Percentiles rank a stretch among this genome's conserved stretches.
Evolutionary conservation across 2,797 vertebrate species (phyloP).

Genomic region (Thaleichthys pacificus): DNA sequence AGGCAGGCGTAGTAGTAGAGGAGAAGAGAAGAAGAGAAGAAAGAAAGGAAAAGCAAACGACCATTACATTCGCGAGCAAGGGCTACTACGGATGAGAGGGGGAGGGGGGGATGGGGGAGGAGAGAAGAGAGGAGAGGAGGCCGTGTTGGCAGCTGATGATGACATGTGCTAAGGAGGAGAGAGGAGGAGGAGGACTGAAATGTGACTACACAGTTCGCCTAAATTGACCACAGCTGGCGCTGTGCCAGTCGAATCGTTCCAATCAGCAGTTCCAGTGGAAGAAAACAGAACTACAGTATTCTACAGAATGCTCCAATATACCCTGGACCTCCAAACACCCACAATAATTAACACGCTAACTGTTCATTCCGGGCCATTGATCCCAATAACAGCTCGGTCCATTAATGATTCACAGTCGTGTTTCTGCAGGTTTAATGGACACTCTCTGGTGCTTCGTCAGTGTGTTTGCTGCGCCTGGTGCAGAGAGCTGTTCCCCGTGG

Average conservation of each 20-base stretch:
- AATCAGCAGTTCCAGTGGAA: background rate
- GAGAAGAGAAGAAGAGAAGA: background rate
- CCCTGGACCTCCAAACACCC: background rate
- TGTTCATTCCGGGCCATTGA: background rate
- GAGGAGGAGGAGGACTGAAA: background rate
- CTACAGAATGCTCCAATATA: background rate
- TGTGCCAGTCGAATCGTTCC: background rate
- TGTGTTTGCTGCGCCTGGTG: background rate
- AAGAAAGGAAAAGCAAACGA: background rate
- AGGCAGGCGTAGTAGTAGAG: constrained; percentile 3
- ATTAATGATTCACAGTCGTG: too few species aligned
- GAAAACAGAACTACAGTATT: too few species aligned
- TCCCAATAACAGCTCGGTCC: background rate
- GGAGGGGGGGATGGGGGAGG: constrained; percentile 5
- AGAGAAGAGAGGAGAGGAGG: background rate
- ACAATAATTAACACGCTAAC: background rate
- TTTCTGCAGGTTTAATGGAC: background rate
- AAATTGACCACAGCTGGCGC: background rate
- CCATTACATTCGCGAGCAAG: background rate
- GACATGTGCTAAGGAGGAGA: background rate
- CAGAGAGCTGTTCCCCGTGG: background rate
- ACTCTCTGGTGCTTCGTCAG: background rate
- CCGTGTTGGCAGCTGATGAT: constrained; percentile 24
- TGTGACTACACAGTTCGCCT: background rate
- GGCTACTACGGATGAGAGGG: background rate